phyloP scores from a whole-genome alignment of 2,888 invertebrate genomes.

The Tiliacea citrago region DNA sequence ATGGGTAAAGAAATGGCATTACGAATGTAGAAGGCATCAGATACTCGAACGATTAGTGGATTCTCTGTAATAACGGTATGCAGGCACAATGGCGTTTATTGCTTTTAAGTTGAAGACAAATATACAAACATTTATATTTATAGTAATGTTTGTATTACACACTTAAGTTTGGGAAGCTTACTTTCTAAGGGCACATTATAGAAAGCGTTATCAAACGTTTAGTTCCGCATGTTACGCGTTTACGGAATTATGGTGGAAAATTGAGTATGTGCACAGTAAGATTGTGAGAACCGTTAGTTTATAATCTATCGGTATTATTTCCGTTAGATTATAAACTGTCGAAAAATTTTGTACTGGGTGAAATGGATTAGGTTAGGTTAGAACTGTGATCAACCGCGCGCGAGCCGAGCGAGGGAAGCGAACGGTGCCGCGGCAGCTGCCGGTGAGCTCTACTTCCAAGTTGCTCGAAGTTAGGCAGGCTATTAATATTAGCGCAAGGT shows the following conservation, averaged over 20 bases:
- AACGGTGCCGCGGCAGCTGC: too few relatives aligned
- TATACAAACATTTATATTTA: constrained; percentile 32
- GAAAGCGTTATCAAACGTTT: constrained; percentile 48
- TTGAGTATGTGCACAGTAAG: neutral
- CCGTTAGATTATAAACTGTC: too few relatives aligned
- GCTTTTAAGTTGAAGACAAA: constrained; percentile 37
- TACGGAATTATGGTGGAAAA: constrained; percentile 23
- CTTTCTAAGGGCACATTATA: constrained; percentile 50
- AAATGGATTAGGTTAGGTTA: too few relatives aligned
- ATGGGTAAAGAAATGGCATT: constrained; percentile 59
- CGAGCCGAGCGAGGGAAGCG: too few relatives aligned
- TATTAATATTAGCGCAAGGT: too few relatives aligned
- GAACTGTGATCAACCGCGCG: too few relatives aligned
- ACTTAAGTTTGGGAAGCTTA: constrained; percentile 25
- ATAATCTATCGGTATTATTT: too few relatives aligned
- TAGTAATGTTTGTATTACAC: constrained; percentile 21
- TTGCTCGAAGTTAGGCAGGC: too few relatives aligned
- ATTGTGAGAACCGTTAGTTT: too few relatives aligned
- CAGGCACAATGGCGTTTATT: constrained; percentile 48
- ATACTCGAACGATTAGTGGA: constrained; percentile 59
- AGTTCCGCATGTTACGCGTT: constrained; percentile 28
- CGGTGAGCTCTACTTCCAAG: too few relatives aligned
- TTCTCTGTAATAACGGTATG: constrained; percentile 62
- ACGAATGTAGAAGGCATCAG: constrained; percentile 59
- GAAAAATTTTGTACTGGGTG: too few relatives aligned